phyloP scores from a whole-genome alignment of 2,888 invertebrate genomes.

The Chrysolina haemoptera region DNA sequence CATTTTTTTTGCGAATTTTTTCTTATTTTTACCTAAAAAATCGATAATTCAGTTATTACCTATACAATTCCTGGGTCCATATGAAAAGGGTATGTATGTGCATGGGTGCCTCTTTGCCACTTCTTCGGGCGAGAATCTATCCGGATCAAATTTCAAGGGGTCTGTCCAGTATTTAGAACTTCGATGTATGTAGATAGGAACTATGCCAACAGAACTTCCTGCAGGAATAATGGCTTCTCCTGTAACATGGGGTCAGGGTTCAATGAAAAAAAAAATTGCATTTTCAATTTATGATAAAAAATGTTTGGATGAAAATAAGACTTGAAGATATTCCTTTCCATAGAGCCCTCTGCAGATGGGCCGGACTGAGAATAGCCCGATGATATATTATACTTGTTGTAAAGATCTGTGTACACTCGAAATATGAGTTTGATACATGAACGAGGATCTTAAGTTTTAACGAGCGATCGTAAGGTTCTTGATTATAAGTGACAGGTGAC shows the following conservation, averaged over 20 bases:
- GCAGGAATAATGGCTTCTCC: conserved; percentile 16
- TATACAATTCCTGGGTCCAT: conserved; percentile 30
- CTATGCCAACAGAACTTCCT: conserved; percentile 25
- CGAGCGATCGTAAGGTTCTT: too few species aligned
- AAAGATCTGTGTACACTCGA: too few species aligned
- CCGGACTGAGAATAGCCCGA: too few species aligned
- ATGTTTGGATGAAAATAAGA: too few species aligned
- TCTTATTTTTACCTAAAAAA: too few species aligned
- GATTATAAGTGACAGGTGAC: too few species aligned
- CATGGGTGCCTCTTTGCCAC: conserved; percentile 51
- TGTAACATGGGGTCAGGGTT: not conserved
- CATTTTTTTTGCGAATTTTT: too few species aligned
- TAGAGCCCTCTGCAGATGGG: too few species aligned
- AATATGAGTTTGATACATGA: too few species aligned
- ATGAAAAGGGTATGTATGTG: conserved; percentile 24
- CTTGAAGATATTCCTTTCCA: too few species aligned
- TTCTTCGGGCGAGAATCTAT: conserved; percentile 73
- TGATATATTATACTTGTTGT: too few species aligned
- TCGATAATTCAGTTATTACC: not conserved
- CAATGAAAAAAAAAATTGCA: not conserved
- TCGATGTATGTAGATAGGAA: conserved; percentile 54
- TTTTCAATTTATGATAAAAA: not conserved
- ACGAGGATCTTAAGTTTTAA: too few species aligned
- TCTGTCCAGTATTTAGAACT: conserved; percentile 73
- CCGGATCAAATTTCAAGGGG: conserved; percentile 73